These are phyloP conservation scores for Syritta pipiens DNA, from an alignment of 2,888 invertebrate genomes.

Conservation along the genomic window DNA sequence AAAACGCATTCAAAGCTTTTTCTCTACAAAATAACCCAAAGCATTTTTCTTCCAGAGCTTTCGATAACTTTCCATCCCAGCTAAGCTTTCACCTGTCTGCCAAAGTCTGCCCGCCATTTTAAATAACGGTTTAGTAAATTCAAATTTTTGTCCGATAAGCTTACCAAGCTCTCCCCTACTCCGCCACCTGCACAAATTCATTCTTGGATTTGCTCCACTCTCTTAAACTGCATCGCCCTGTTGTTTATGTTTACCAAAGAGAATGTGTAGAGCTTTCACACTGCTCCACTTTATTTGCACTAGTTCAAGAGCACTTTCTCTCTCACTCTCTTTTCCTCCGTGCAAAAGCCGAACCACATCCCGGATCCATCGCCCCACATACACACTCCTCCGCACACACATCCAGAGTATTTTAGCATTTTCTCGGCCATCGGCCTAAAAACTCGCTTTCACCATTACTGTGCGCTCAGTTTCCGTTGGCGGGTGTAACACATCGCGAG, in stretches of 20 bases:
- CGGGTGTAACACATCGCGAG: constrained; percentile 54
- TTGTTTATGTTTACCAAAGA: background rate
- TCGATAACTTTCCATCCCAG: too few species aligned
- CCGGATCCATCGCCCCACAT: constrained; percentile 39
- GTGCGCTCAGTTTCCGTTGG: constrained; percentile 65
- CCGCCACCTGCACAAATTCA: background rate
- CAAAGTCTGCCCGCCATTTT: background rate
- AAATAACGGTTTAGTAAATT: constrained; percentile 26
- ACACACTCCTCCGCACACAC: background rate
- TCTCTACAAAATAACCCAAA: too few species aligned
- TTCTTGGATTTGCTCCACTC: background rate
- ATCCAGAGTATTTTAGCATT: too few species aligned
- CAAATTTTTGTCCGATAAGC: constrained; percentile 10
- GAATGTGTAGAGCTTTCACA: background rate
- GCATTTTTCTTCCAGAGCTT: too few species aligned
- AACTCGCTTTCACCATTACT: constrained; percentile 64
- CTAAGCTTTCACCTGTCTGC: too few species aligned
- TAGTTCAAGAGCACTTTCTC: background rate
- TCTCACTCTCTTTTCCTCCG: constrained; percentile 19
- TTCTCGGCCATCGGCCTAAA: constrained; percentile 60
- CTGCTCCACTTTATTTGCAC: too few species aligned
- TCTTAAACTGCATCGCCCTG: constrained; percentile 5
- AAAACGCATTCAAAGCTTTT: too few species aligned
- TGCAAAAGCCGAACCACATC: constrained; percentile 28
- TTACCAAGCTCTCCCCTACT: constrained; percentile 10